Base-by-base conservation (phyloP, 2,797 vertebrate genomes). In the Premnoplex brunnescens region DNA sequence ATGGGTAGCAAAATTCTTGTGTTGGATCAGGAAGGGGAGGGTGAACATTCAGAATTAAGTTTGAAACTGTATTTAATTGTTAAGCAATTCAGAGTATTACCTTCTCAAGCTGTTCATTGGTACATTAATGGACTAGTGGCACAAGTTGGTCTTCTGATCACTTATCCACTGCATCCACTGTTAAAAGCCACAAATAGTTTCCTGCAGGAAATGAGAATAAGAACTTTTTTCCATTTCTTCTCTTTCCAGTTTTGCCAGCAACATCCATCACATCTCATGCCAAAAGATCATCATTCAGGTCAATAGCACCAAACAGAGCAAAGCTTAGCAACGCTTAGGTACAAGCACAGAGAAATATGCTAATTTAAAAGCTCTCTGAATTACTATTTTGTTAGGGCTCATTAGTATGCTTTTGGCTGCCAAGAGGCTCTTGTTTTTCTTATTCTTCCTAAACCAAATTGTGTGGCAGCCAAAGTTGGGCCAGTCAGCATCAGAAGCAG, bases 341-440 rank as follows among this genome's bases (percentile, higher is more conserved):
- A 89, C 85, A 87, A 93, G 60, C 36, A 77, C 34, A 92, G 81
- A 84, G 51, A 96, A 93, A 95, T 86, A 96, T 64, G 86, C 91
- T 94, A 96, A 96, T 96, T 85, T 95, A 88, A 94, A 91, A 89
- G 71, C 54, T 87, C 79, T 93, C 80, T 94, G 92, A 97, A 94
- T 96, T 91, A 79, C 52, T 81, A 81, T 94, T 96, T 96, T 92
- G 82, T 93, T 92, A 24, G 55, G n/a, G n/a, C 80, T 96, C 91
- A 95, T 97, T 97, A 92, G 93, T 82, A 96, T 96, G 93, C 89
- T 72, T 58, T 87, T 95, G 77, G 46, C 76, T 95, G 88, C 89
- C 88, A 84, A 89, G 41, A 69, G 51, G 43, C 46, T 88, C 88
- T 92, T 78, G 64, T 77, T 80, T 75, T 91, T 71, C 87, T 74